phyloP scores from a whole-genome alignment of 2,797 vertebrate genomes.

The Urophycis tenuis region DNA sequence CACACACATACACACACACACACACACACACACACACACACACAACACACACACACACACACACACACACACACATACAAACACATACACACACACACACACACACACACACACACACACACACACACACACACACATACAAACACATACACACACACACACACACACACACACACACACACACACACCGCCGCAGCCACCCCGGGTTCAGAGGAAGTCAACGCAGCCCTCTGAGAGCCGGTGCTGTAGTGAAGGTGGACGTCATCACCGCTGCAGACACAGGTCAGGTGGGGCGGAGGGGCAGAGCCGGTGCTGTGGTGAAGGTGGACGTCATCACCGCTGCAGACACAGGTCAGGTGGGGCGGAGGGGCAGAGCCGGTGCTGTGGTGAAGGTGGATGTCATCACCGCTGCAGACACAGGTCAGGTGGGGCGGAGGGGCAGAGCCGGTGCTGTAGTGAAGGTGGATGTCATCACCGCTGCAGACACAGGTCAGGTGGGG shows the following conservation, averaged over 20 bases:
- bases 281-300: too few relatives aligned
- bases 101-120: background rate
- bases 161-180: constrained; percentile 31
- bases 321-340: constrained; percentile 58
- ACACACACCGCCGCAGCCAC: constrained; percentile 26
- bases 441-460: constrained; percentile 42
- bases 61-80: too few relatives aligned
- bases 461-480: constrained; percentile 64
- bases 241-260: constrained; percentile 54
- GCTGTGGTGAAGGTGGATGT: too few relatives aligned
- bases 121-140: background rate
- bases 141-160: background rate
- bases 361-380: too few relatives aligned
- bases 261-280: constrained; percentile 61
- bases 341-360: too few relatives aligned
- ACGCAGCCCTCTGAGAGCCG: constrained; percentile 43
- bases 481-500: constrained; percentile 61
- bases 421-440: too few relatives aligned
- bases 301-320: too few relatives aligned
- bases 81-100: too few relatives aligned
- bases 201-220: constrained; percentile 15
- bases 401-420: too few relatives aligned
- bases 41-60: background rate
- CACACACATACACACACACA: background rate
- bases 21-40: background rate